Base-by-base conservation (phyloP, 2,888 invertebrate genomes). In the Agapostemon virescens region DNA sequence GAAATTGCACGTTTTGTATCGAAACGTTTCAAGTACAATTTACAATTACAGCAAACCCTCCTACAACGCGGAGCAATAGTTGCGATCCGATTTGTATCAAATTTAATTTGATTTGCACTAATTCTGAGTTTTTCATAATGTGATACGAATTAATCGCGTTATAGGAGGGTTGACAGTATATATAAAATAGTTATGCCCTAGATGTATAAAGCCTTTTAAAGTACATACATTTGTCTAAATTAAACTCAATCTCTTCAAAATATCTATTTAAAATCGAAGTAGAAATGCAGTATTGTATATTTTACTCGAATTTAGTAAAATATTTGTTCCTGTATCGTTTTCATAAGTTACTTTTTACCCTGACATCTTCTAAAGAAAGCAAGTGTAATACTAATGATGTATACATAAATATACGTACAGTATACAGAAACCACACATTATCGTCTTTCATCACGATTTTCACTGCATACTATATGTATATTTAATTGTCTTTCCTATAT, bases 241-340 rank as follows among this genome's bases (percentile, higher is more conserved):
- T 13, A 64, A 52, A 58, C 30, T 13, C 7, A 58, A 69, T 5
- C 63, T 45, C 42, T 72, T 49, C 38, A n/a, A 64, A 64, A 64
- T 30, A 45, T 23, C 20, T n/a, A 11, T 45, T 67, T 20, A 71
- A 52, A 68, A 58, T 69, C 49, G 42, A 55, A 68, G 68, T 66
- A 69, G 61, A 79, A 75, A 79, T 81, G 75, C 63, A 74, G 26
- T 71, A 38, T 33, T n/a, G 55, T 30, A 61, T 67, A 52, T 78
- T 26, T 69, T 45, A 30, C 52, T 67, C 45, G n/a, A 17, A 40
- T 42, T 20, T 33, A 61, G n/a, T 61, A 58, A 55, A 55, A 55
- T 55, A 55, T 55, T 26, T 33, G 20, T 75, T 49, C 40, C 40
- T 33, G 40, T 36, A 63, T 13, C 68, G 68, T 45, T 63, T 61